Percentiles rank a stretch among this genome's conserved stretches.
Evolutionary conservation across 2,888 invertebrate species (phyloP).

Genomic region (Rhamnusium bicolor): DNA sequence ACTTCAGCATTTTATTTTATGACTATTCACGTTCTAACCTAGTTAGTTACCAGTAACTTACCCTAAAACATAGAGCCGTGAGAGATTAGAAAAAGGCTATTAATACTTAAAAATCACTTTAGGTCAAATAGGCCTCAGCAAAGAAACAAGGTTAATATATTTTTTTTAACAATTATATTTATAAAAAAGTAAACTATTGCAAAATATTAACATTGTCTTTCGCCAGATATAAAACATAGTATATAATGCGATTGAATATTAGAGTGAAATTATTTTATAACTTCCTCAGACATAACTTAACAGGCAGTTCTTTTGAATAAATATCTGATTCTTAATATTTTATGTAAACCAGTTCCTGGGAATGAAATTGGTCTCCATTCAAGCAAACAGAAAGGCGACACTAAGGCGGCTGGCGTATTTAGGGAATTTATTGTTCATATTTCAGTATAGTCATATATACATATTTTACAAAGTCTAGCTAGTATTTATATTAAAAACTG

Average conservation of each 20-base stretch:
- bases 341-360: conserved; percentile 9
- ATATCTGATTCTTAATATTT: conserved; percentile 7
- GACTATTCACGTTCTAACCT: no score
- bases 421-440: neutral
- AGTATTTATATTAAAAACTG: neutral
- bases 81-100: no score
- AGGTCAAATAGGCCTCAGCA: no score
- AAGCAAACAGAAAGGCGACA: conserved; percentile 9
- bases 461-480: neutral
- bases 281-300: neutral
- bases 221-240: neutral
- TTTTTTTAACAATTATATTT: no score
- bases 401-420: conserved; percentile 9
- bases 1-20: no score
- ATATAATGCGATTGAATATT: neutral
- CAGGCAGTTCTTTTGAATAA: neutral
- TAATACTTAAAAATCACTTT: no score
- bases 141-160: no score
- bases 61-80: no score
- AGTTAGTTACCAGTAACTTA: no score
- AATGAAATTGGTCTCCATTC: conserved; percentile 14
- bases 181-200: no score
- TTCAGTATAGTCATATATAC: conserved; percentile 4
- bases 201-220: no score
- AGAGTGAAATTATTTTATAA: neutral